These are phyloP conservation scores for Bubo bubo DNA, from an alignment of 2,113 vertebrate species.

Conservation along the genomic window DNA sequence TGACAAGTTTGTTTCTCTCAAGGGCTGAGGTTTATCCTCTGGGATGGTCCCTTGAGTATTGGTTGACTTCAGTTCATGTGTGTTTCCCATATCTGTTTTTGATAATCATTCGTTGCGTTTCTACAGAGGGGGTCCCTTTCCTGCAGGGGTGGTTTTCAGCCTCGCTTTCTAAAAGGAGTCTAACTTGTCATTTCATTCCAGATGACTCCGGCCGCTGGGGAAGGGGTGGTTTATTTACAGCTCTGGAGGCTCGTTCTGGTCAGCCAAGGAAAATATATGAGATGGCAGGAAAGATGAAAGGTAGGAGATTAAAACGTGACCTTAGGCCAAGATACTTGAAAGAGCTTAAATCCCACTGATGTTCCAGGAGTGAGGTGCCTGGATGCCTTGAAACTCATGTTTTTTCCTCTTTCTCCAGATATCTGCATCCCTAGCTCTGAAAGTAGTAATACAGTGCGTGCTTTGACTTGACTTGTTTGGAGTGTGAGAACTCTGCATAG, in stretches of 20 bases:
- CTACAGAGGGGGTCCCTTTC: background rate
- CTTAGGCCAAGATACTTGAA: background rate
- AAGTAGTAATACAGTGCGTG: background rate
- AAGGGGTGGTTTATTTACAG: conserved; percentile 89
- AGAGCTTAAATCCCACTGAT: background rate
- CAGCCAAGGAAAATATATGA: conserved; percentile 87
- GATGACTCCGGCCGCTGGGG: conserved; percentile 93
- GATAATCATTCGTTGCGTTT: background rate
- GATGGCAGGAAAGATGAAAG: conserved; percentile 90
- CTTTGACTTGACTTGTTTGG: background rate
- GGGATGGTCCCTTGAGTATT: background rate
- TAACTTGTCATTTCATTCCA: conserved; percentile 47
- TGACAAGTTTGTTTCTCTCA: background rate
- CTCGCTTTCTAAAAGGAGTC: background rate
- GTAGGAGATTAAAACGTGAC: conserved; percentile 63
- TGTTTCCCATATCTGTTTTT: background rate
- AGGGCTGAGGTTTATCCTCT: background rate
- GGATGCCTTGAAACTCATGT: background rate
- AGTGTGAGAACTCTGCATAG: background rate
- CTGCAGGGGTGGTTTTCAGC: background rate
- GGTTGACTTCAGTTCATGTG: background rate
- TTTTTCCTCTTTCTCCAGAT: background rate
- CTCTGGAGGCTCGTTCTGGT: conserved; percentile 84
- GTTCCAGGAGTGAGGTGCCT: background rate
- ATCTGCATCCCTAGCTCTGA: background rate